Evolutionary conservation across 2,113 vertebrate genomes (phyloP), one percentile per base, ranked within the genome.

Genomic region (Synodontis membranacea): DNA sequence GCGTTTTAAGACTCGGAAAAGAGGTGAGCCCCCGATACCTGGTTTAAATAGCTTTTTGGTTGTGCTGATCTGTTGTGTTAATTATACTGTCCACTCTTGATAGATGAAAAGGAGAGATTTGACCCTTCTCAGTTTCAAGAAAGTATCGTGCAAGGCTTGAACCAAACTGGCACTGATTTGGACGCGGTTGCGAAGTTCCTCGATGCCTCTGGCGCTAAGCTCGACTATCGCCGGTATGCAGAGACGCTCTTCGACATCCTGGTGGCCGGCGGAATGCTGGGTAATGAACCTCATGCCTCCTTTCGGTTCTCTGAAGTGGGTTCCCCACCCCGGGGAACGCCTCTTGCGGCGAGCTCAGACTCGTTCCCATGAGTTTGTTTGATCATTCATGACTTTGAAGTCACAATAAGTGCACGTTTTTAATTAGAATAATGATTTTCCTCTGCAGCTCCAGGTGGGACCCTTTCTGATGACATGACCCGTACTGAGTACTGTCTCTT

Each of bases 81-180:
- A 0, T 78, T 62, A 75, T 64, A 1, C 37, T 91, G 64, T 9
- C 89, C 82, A 50, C 48, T 66, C 76, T 76, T 6, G 9, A 78
- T 93, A 99, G 98, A 99, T 99, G 98, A 99, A 98, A 99, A 99
- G 97, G 98, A 99, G 97, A 99, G 97, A 92, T 99, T 99, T 99
- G 98, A 99, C 95, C 98, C 98, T 96, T 96, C 97, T 96, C 98
- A 98, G 95, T 99, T 99, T 96, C 98, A 99, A 96, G 98, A 99
- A 97, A 98, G 97, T 95, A 99, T 99, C 94, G 98, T 99, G 96
- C 98, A 99, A 97, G 98, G 98, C 96, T 97, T 99, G 97, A 98
- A 96, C 88, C 97, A 99, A 97, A 97, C 97, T 95, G 98, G 98
- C 95, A 95, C 95, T 95, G 98, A 99, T 92, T 97, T 99, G 96